These are phyloP conservation scores for Dasyurus viverrinus DNA, from an alignment of 2,113 vertebrate genomes.

Conservation along the genomic window DNA sequence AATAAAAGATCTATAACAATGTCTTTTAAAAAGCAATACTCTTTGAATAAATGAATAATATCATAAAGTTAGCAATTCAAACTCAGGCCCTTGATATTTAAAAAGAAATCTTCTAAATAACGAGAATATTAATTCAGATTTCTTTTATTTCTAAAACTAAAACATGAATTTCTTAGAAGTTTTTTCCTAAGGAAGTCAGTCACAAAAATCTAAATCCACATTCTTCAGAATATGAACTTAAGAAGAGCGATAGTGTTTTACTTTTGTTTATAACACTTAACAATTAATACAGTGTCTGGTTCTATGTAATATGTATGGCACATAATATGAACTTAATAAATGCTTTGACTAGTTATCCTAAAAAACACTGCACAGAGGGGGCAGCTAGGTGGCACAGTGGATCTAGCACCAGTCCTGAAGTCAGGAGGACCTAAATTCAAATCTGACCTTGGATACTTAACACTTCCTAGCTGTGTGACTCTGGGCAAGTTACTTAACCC, in stretches of 20 bases:
- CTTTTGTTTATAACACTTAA: neutral
- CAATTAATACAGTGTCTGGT: neutral
- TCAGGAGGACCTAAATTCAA: too few species aligned
- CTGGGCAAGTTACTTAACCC: too few species aligned
- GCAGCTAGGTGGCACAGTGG: too few species aligned
- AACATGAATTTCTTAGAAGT: neutral
- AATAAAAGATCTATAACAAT: neutral
- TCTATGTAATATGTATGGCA: neutral
- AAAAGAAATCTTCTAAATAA: neutral
- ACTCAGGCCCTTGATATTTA: neutral
- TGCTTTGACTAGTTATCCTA: neutral
- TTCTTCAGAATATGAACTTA: neutral
- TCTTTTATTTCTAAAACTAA: neutral
- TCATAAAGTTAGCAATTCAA: neutral
- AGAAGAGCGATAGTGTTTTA: neutral
- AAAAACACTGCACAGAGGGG: neutral
- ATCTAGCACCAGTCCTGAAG: too few species aligned
- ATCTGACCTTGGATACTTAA: too few species aligned
- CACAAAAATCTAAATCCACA: neutral
- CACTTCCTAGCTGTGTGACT: too few species aligned
- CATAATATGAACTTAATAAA: neutral
- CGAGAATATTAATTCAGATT: neutral
- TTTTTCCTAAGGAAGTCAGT: neutral
- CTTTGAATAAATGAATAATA: neutral
- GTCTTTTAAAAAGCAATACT: neutral